Evolutionary conservation across 2,888 invertebrate genomes (phyloP), one percentile per base, ranked within the genome.

Genomic region (Lomographa bimaculata): DNA sequence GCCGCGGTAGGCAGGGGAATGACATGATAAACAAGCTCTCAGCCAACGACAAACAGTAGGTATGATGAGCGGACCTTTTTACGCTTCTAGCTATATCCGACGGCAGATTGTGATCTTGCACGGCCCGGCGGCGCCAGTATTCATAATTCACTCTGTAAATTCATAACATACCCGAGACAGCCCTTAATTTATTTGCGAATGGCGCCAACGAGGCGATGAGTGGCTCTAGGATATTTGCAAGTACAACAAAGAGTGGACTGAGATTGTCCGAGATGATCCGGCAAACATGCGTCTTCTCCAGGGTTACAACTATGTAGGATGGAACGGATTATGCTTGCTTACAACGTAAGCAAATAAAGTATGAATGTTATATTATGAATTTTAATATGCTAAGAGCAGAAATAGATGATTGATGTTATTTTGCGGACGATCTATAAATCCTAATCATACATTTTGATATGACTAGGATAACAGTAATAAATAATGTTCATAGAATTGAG

Each of bases 161-260:
- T 86, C 79, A 82, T 80, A 79, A 80, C 75, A 82, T 79, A 71
- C 74, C 66, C 69, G 76, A 79, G 80, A 80, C 85, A 80, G 78
- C 77, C 83, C 81, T 80, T 82, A 84, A 85, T 87, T 85, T 86
- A 87, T 87, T 79, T 76, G 76, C 76, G 67, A 76, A 73, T 71
- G 87, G 86, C 86, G 87, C 86, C 86, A 75, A 70, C 64, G 65
- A 48, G 71, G 70, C 79, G 83, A 78, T 75, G 74, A 72, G 69
- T 71, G 61, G 72, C 69, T 70, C 80, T 79, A 79, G 73, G 71
- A 73, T 69, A 78, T 75, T 77, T 73, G 71, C 71, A 76, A 78
- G 64, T 71, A 72, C 72, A 75, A 77, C 70, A 76, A 73, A 75
- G 71, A 67, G 64, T 58, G 56, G 20, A 9, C 19, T 25, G 41